Evolutionary conservation across 2,113 vertebrate genomes (phyloP).

Genomic region (Pipra filicauda): DNA sequence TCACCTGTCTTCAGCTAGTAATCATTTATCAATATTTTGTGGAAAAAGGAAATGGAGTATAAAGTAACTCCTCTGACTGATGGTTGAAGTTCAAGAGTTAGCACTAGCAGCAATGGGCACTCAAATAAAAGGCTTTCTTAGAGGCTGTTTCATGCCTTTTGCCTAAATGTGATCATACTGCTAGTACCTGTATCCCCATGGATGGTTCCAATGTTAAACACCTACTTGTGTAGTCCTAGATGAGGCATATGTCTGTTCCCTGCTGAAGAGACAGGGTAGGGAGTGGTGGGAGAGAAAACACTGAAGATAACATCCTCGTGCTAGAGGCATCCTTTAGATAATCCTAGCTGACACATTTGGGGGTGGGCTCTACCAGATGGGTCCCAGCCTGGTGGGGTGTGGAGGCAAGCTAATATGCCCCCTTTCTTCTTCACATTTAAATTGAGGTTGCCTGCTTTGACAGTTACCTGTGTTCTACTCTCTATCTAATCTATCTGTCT

Average conservation of each 20-base stretch:
- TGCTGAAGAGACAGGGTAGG: background rate
- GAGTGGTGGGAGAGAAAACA: background rate
- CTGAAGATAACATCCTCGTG: background rate
- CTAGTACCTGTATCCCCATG: background rate
- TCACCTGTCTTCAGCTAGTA: background rate
- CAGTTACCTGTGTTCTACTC: background rate
- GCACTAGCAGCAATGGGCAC: background rate
- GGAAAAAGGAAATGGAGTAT: background rate
- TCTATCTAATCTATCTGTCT: background rate
- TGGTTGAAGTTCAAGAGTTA: background rate
- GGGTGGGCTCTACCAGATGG: rapidly evolving
- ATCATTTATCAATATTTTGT: background rate
- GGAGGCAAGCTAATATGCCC: background rate
- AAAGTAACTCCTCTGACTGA: background rate
- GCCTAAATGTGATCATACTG: background rate
- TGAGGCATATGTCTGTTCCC: background rate
- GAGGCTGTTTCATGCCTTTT: background rate
- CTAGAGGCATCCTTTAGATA: background rate
- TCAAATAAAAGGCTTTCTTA: background rate
- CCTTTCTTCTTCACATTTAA: background rate
- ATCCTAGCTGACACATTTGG: background rate
- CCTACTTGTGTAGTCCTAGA: background rate
- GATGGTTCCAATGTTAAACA: background rate
- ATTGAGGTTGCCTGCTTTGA: background rate
- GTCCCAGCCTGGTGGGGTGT: background rate